These are phyloP conservation scores for Dermatemys mawii DNA, from an alignment of 2,113 vertebrate genomes.

Conservation along the genomic window DNA sequence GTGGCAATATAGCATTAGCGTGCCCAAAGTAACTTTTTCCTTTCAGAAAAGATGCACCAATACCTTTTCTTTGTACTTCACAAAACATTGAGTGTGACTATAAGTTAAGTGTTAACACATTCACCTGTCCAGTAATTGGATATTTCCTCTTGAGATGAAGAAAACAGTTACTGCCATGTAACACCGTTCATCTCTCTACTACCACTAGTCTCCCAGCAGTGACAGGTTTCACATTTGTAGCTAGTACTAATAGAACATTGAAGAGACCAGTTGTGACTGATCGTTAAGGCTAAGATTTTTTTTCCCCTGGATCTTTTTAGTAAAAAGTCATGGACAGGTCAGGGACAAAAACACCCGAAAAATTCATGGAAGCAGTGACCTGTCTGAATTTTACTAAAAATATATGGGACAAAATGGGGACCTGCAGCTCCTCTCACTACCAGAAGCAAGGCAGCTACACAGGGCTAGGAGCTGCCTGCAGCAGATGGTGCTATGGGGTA, in stretches of 20 bases:
- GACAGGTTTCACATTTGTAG: not conserved
- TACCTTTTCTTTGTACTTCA: not conserved
- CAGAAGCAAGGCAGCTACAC: no score
- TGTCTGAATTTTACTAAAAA: no score
- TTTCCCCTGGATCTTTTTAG: no score
- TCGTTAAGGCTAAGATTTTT: no score
- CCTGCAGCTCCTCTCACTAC: no score
- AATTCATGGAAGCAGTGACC: no score
- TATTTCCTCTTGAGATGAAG: not conserved
- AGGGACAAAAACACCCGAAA: no score
- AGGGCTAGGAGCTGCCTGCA: no score
- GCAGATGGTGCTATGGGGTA: no score
- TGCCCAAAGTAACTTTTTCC: not conserved
- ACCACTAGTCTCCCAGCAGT: not conserved
- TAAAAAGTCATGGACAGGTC: no score
- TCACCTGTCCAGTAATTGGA: not conserved
- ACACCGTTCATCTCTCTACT: not conserved
- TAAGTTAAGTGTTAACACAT: not conserved
- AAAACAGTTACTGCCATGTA: not conserved
- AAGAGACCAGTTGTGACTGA: not conserved
- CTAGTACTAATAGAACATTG: not conserved
- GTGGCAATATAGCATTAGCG: not conserved
- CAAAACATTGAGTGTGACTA: not conserved
- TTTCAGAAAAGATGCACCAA: not conserved
- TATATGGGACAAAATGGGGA: no score